phyloP scores from a whole-genome alignment of 1,140 invertebrate genomes.

The Papilio helenus region DNA sequence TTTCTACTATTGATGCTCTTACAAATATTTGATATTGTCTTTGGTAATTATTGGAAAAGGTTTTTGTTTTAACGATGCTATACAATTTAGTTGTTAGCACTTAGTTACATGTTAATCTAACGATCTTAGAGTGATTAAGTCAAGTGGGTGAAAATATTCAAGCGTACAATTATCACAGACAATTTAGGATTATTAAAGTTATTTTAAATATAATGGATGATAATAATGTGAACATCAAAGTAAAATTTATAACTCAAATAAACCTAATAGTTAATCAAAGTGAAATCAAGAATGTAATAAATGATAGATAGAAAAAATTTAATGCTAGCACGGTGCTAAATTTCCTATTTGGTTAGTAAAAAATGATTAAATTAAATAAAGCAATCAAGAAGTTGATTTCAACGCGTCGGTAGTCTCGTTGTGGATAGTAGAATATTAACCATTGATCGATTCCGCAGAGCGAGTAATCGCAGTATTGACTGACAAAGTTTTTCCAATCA shows the following conservation, averaged over 20 bases:
- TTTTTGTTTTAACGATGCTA: background rate
- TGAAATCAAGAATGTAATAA: constrained; percentile 47
- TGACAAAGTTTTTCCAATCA: constrained; percentile 52
- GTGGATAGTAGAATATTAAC: constrained; percentile 55
- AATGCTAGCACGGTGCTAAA: constrained; percentile 37
- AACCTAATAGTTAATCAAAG: constrained; percentile 30
- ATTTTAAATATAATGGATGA: background rate
- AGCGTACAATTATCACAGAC: background rate
- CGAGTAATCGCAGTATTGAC: constrained; percentile 60
- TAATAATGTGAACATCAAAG: background rate
- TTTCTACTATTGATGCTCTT: background rate
- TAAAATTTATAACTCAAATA: background rate
- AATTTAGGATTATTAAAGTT: background rate
- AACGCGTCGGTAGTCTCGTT: constrained; percentile 48
- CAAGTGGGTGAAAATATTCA: background rate
- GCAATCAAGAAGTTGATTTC: constrained; percentile 57
- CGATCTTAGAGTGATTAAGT: background rate
- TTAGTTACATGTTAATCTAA: background rate
- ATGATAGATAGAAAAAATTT: constrained; percentile 47
- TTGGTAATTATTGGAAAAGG: background rate
- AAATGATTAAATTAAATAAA: constrained; percentile 66
- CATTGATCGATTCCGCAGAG: constrained; percentile 51
- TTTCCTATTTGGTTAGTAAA: constrained; percentile 50
- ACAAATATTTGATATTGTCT: background rate
- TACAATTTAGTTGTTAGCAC: background rate